Base-by-base conservation (phyloP, 2,113 vertebrate species). In the Triplophysa siluroides region DNA sequence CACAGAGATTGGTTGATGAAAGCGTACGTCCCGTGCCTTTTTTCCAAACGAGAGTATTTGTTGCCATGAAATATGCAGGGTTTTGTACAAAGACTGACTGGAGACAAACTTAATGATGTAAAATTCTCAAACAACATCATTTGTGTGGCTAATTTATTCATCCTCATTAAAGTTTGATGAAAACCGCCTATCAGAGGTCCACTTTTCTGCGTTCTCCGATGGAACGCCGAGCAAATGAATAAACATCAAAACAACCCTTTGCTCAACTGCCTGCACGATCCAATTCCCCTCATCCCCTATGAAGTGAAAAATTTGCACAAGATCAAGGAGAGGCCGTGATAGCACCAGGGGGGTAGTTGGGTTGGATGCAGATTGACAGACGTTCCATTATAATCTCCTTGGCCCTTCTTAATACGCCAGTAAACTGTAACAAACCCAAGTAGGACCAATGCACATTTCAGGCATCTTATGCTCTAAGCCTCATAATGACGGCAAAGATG, bases 401-500 rank as follows among this genome's bases (percentile, higher is more conserved):
- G 90, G 92, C 90, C 86, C 88, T 88, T 87, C 88, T 81, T 91
- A 91, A 93, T 89, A 89, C 88, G 84, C 84, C 90, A 88, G 91
- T 93, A 93, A 93, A 93, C 91, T 90, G 89, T 92, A 92, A 90
- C 90, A 92, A 91, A 92, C 91, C 88, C 89, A 87, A 86, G 89
- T 87, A 91, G 92, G 89, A 86, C 88, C 87, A 89, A 65, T 87
- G 87, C 88, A 89, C 87, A 89, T 92, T 88, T 88, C 87, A 90
- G 89, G 89, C 90, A 88, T 91, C 93, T 92, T 92, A 92, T 90
- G 88, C 89, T 87, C 90, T 93, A 93, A 92, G 93, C 91, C 90
- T 90, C 92, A 90, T 94, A 93, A 94, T 93, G 91, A 93, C 91
- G 90, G 88, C 90, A 90, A 91, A 91, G 92, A 92, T 90, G 90